These are phyloP conservation scores for Vireo altiloquus DNA, from an alignment of 2,113 vertebrate species.

Conservation along the genomic window DNA sequence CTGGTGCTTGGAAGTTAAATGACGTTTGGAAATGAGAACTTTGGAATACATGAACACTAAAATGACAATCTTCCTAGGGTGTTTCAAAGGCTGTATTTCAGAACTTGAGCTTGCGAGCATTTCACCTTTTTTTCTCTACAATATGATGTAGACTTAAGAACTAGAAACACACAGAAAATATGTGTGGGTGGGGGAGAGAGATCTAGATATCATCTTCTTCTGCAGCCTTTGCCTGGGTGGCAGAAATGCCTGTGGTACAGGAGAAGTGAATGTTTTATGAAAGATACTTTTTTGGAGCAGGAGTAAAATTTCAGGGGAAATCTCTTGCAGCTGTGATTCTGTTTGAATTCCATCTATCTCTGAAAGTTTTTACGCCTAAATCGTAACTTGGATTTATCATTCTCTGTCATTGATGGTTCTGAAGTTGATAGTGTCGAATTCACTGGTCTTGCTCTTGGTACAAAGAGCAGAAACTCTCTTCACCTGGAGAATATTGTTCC, in stretches of 20 bases:
- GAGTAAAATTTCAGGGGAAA: not conserved
- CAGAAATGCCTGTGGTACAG: not conserved
- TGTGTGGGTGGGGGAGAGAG: fast-evolving
- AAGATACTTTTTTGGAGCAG: not conserved
- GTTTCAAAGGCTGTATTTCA: not conserved
- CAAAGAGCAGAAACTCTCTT: not conserved
- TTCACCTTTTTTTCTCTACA: not conserved
- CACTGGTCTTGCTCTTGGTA: not conserved
- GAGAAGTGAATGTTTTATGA: not conserved
- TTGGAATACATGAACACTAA: not conserved
- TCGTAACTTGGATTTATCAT: not conserved
- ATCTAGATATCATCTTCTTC: not conserved
- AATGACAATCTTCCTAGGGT: not conserved
- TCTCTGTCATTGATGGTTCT: not conserved
- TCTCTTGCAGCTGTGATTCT: not conserved
- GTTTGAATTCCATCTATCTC: not conserved
- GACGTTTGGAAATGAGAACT: not conserved
- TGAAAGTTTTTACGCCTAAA: not conserved
- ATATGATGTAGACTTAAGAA: not conserved
- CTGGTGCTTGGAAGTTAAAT: not conserved
- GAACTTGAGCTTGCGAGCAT: not conserved
- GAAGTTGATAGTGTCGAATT: not conserved
- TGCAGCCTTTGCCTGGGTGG: not conserved
- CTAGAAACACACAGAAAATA: not conserved
- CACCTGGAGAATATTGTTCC: not conserved